Percentiles rank a stretch among this genome's conserved stretches.
phyloP scores from a whole-genome alignment of 2,113 vertebrate species.

The Hypomesus transpacificus region DNA sequence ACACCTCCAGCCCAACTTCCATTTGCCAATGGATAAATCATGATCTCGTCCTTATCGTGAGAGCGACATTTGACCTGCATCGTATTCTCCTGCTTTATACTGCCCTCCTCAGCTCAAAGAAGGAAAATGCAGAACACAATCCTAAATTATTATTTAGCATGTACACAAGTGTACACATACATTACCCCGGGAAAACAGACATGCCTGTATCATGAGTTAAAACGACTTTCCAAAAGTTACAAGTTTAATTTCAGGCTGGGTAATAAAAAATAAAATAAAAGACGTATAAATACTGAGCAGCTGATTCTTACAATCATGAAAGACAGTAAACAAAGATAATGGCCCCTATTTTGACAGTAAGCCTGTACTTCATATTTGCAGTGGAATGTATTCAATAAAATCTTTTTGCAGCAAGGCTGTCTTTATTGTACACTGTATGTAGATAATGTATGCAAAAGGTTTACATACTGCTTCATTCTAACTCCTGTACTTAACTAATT shows the following conservation, averaged over 20 bases:
- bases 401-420: background rate
- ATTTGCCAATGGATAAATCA: too few relatives aligned
- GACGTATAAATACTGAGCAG: constrained; percentile 60
- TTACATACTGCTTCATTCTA: too few relatives aligned
- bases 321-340: background rate
- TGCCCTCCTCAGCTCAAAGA: constrained; percentile 51
- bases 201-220: background rate
- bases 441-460: too few relatives aligned
- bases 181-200: background rate
- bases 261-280: constrained; percentile 22
- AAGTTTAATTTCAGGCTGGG: constrained; percentile 59
- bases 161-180: background rate
- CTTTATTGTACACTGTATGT: too few relatives aligned
- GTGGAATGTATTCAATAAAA: background rate
- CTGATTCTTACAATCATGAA: constrained; percentile 29
- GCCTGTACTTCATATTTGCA: background rate
- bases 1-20: too few relatives aligned
- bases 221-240: constrained; percentile 27
- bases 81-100: constrained; percentile 16
- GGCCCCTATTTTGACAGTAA: background rate
- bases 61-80: background rate
- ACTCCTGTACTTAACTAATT: too few relatives aligned
- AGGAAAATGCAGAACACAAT: background rate
- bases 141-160: background rate
- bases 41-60: too few relatives aligned